Evolutionary conservation across 2,888 invertebrate genomes (phyloP).

Genomic region (Chironomus tentans): DNA sequence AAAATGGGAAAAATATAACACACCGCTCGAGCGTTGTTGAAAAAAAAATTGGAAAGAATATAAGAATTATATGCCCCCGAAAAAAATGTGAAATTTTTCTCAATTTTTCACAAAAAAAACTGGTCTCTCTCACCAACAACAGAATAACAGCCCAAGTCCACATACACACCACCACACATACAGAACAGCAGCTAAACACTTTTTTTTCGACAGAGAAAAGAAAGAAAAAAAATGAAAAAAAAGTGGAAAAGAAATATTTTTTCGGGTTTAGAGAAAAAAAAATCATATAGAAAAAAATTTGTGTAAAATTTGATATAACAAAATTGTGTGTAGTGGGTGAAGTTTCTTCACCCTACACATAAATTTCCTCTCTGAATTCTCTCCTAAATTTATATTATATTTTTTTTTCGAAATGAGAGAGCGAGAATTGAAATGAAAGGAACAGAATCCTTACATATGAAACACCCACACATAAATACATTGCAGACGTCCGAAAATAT

Average conservation of each 20-base stretch:
- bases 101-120: constrained; percentile 24
- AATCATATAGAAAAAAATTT: constrained; percentile 20
- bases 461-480: constrained; percentile 12
- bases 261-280: not conserved
- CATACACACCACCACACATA: constrained; percentile 4
- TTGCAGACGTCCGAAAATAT: constrained; percentile 2
- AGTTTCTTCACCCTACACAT: not conserved
- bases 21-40: constrained; percentile 10
- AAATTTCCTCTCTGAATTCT: not conserved
- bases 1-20: constrained; percentile 12
- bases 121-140: constrained; percentile 23
- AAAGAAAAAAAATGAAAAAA: not conserved
- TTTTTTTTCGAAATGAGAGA: not conserved
- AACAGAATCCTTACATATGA: not conserved
- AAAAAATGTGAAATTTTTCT: constrained; percentile 27
- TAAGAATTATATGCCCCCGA: constrained; percentile 26
- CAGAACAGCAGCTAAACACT: not conserved
- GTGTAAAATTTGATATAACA: constrained; percentile 24
- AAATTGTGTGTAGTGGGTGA: constrained; percentile 23
- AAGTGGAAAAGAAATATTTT: constrained; percentile 12
- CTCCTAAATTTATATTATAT: not conserved
- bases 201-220: not conserved
- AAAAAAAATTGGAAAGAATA: constrained; percentile 26
- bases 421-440: not conserved
- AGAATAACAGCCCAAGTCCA: constrained; percentile 15